phyloP scores from a whole-genome alignment of 53 echinoderm and acorn worm species.

The Henricia sp. region DNA sequence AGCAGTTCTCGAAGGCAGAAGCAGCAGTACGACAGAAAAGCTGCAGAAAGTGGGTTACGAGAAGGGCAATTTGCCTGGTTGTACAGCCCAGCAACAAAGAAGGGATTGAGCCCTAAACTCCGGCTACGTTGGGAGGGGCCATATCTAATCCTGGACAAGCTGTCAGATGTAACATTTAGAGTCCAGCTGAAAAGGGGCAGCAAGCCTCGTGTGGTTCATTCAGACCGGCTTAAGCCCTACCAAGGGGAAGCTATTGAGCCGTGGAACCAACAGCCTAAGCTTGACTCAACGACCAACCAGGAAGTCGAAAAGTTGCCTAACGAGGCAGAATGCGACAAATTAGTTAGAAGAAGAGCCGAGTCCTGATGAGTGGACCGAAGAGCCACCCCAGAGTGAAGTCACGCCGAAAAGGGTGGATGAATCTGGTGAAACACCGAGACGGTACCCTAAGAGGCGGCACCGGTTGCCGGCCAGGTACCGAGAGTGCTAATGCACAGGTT shows the following conservation, averaged over 20 bases:
- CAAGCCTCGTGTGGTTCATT: slow-evolving; percentile 19
- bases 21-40: slow-evolving; percentile 6
- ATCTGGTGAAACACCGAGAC: no score
- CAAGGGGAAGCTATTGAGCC: slow-evolving; percentile 4
- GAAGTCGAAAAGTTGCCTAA: no score
- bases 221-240: slow-evolving; percentile 19
- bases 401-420: no score
- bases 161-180: slow-evolving; percentile 12
- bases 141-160: no score
- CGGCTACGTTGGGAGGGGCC: slow-evolving; percentile 6
- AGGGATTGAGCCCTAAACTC: slow-evolving; percentile 19
- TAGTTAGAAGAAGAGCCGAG: no score
- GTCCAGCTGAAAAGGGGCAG: slow-evolving; percentile 27
- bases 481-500: no score
- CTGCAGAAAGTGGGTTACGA: slow-evolving; percentile 1
- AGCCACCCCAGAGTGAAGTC: no score
- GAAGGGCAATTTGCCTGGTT: slow-evolving; percentile 22
- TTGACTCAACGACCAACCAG: neutral
- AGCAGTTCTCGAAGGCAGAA: slow-evolving; percentile 5
- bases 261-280: neutral
- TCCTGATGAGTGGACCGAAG: no score
- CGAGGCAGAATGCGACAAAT: no score
- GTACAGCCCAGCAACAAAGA: slow-evolving; percentile 10
- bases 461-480: no score
- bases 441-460: no score